Conservation (phyloP, 2,113 vertebrate genomes). For the Perccottus glenii region DNA sequence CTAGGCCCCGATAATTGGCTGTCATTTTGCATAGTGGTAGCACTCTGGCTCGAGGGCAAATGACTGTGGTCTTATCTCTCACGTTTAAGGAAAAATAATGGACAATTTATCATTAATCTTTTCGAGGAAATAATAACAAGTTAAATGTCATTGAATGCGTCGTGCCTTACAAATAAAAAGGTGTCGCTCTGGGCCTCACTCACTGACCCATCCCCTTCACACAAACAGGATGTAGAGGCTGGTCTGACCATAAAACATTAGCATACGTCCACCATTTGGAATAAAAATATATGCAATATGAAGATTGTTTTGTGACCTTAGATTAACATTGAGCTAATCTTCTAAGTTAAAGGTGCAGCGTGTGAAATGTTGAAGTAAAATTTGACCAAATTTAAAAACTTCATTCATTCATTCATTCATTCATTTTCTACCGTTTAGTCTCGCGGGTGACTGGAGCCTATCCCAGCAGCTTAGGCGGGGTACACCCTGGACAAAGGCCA, state of each 20-base stretch:
- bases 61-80: constrained; percentile 87
- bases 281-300: constrained; percentile 11
- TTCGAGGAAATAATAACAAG: constrained; percentile 82
- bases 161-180: constrained; percentile 68
- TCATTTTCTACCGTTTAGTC: too few species aligned
- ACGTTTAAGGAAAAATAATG: constrained; percentile 86
- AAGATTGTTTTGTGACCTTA: neutral
- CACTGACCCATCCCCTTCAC: constrained; percentile 63
- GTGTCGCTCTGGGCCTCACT: constrained; percentile 66
- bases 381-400: too few species aligned
- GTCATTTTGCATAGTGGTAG: constrained; percentile 90
- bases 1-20: constrained; percentile 82
- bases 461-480: too few species aligned
- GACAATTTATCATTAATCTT: constrained; percentile 93
- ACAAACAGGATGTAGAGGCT: constrained; percentile 4
- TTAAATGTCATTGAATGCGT: constrained; percentile 82
- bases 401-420: too few species aligned
- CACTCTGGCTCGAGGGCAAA: constrained; percentile 85
- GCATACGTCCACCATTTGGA: constrained; percentile 5
- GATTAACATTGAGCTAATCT: neutral
- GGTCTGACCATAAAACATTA: constrained; percentile 4
- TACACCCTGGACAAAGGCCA: too few species aligned
- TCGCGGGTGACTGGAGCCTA: too few species aligned
- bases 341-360: too few species aligned
- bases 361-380: too few species aligned